Evolutionary conservation across 2,888 invertebrate species (phyloP).

Genomic region (Drosophila incognita): DNA sequence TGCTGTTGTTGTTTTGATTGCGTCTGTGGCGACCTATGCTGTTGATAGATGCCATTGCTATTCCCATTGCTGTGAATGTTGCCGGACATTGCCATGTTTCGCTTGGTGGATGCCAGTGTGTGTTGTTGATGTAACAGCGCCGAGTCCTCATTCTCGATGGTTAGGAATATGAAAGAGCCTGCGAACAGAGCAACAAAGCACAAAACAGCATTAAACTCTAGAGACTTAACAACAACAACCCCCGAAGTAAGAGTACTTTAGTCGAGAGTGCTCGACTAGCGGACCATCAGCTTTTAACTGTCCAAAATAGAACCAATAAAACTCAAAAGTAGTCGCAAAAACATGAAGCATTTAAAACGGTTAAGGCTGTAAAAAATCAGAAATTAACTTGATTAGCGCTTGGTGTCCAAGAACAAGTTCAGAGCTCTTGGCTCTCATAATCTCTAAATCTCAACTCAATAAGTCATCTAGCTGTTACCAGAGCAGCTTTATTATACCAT

Average conservation of each 20-base stretch:
- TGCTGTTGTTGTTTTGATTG: constrained; percentile 22
- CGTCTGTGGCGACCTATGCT: constrained; percentile 53
- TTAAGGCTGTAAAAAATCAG: neutral
- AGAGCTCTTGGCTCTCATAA: neutral
- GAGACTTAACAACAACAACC: constrained; percentile 19
- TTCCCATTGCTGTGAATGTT: constrained; percentile 43
- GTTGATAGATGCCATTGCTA: constrained; percentile 61
- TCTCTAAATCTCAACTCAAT: neutral
- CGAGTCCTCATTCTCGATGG: constrained; percentile 88
- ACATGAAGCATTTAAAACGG: neutral
- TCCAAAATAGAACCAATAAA: neutral
- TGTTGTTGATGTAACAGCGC: constrained; percentile 85
- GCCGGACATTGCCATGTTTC: constrained; percentile 62
- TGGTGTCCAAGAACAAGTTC: neutral
- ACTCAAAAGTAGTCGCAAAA: neutral
- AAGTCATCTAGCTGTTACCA: neutral
- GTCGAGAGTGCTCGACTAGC: neutral
- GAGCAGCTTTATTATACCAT: neutral
- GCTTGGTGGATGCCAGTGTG: constrained; percentile 87
- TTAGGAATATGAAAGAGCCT: constrained; percentile 93
- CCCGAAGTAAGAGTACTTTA: neutral
- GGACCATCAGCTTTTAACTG: neutral
- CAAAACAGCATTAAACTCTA: constrained; percentile 40
- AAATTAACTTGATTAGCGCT: neutral
- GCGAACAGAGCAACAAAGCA: constrained; percentile 81